Conservation (phyloP, 2,888 invertebrate genomes). For the Cerastis rubricosa region DNA sequence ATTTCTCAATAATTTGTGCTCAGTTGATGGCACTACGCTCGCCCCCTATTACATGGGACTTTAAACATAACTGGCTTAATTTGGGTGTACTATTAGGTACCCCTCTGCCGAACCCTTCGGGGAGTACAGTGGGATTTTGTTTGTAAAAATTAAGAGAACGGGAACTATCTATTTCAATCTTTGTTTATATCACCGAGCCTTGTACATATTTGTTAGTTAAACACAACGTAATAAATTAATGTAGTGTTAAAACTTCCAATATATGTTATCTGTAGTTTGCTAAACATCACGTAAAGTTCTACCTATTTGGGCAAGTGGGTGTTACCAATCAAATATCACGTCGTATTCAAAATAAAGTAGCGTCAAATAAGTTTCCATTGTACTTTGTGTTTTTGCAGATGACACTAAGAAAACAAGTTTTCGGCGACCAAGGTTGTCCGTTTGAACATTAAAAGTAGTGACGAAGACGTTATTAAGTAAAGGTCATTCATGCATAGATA, state of each 20-base stretch:
- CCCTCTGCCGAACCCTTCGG: too few species aligned
- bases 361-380: constrained; percentile 19
- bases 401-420: constrained; percentile 48
- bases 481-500: constrained; percentile 70
- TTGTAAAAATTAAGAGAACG: not conserved
- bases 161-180: not conserved
- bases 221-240: not conserved
- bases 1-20: too few species aligned
- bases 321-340: constrained; percentile 21
- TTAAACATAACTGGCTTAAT: too few species aligned
- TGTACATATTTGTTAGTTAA: not conserved
- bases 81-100: too few species aligned
- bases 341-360: constrained; percentile 13
- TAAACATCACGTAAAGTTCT: not conserved
- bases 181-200: not conserved
- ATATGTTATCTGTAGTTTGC: not conserved
- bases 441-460: constrained; percentile 55
- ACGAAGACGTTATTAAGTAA: constrained; percentile 66
- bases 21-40: too few species aligned
- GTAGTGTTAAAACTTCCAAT: not conserved
- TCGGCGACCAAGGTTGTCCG: constrained; percentile 54
- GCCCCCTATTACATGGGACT: too few species aligned
- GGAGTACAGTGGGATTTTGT: too few species aligned
- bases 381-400: constrained; percentile 43
- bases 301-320: constrained; percentile 1